Conservation (phyloP, 2,797 vertebrate genomes). For the Anniella stebbinsi region DNA sequence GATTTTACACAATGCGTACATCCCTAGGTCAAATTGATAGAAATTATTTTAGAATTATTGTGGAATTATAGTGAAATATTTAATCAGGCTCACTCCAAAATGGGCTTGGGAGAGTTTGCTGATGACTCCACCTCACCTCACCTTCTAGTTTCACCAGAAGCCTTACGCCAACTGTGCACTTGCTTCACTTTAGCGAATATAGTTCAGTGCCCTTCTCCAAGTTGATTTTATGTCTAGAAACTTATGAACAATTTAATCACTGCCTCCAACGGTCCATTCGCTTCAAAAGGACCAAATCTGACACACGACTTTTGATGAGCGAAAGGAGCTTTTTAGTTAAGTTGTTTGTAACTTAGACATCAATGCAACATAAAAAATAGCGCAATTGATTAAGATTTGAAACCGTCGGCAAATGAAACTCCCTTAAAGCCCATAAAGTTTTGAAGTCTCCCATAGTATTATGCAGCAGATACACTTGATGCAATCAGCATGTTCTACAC, state of each 20-base stretch:
- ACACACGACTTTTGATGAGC: constrained; percentile 50
- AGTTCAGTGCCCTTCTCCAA: constrained; percentile 8
- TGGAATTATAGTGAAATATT: neutral
- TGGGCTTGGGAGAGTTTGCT: too few species aligned
- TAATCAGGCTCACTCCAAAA: neutral
- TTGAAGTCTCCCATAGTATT: constrained; percentile 68
- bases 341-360: constrained; percentile 64
- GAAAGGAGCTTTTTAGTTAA: constrained; percentile 53
- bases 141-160: neutral
- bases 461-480: constrained; percentile 85
- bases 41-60: constrained; percentile 1
- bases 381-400: constrained; percentile 71
- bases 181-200: neutral
- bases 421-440: constrained; percentile 70
- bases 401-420: constrained; percentile 75
- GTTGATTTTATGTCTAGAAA: neutral
- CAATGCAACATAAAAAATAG: constrained; percentile 63
- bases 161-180: neutral
- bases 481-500: constrained; percentile 83
- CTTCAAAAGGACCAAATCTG: constrained; percentile 47
- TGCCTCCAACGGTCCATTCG: constrained; percentile 19
- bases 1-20: too few species aligned
- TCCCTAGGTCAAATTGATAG: too few species aligned
- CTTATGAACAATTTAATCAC: neutral
- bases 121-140: neutral